Evolutionary conservation across 2,113 vertebrate genomes (phyloP), one percentile per base, ranked within the genome.

Genomic region (Arvicanthis niloticus): DNA sequence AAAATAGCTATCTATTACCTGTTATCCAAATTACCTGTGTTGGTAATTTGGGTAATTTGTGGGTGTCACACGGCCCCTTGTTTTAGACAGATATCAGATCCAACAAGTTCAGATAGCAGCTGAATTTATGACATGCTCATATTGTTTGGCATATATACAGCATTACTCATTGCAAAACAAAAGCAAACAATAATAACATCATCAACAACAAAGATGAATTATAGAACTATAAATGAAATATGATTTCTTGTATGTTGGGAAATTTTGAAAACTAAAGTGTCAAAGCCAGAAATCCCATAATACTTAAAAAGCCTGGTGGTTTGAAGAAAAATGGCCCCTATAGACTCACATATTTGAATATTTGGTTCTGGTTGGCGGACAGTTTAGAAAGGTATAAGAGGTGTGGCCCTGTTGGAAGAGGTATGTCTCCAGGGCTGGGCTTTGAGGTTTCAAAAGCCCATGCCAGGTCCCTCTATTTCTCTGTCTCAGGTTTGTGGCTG

Each of bases 61-160:
- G 48, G 2, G 9, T 19, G 1, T 17, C 6, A 40, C 7, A 11
- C 15, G 10, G 37, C 26, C 22, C 24, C 4, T 19, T 12, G 37
- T 31, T 45, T 40, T 26, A n/a, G 5, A 24, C 31, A 11, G 19
- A 56, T 48, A 24, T 53, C 84, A 65, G 31, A 73, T 13, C 13
- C 31, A n/a, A 40, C 16, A n/a, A 15, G n/a, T 77, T 87, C 34
- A 80, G 24, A 72, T 4, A 3, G 29, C 45, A 91, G 7, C 34
- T 65, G 34, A 95, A 65, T 58, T 84, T 73, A 21, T 45, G 48
- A 56, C 34, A 70, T 75, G 0, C 58, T 91, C 58, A 4, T 90
- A n/a, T 89, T 78, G 90, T 93, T 72, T 93, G 89, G 5, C 4
- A n/a, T 2, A 73, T 51, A 82, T 77, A 86, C 5, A 26, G 48